Evolutionary conservation across 2,113 vertebrate species (phyloP).

Genomic region (Calyptommatus sinebrachiatus): DNA sequence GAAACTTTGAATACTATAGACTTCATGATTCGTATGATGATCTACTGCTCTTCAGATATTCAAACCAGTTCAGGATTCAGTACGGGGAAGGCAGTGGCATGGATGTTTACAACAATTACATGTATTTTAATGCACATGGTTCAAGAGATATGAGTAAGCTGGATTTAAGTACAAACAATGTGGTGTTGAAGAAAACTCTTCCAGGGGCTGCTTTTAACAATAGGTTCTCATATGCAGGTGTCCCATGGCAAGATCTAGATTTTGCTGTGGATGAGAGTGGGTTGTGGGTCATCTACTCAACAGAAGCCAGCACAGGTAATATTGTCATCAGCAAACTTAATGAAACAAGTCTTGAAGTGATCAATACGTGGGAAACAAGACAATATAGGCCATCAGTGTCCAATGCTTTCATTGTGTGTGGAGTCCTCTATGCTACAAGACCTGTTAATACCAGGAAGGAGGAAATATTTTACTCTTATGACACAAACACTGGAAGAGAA

Average conservation of each 20-base stretch:
- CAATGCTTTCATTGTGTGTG: constrained; percentile 91
- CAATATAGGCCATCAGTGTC: constrained; percentile 81
- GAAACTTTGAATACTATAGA: constrained; percentile 66
- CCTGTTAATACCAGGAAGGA: constrained; percentile 72
- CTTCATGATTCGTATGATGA: constrained; percentile 74
- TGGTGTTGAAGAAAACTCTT: constrained; percentile 60
- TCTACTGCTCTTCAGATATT: constrained; percentile 69
- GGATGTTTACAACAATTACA: constrained; percentile 72
- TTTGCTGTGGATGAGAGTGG: constrained; percentile 89
- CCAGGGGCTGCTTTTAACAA: constrained; percentile 77
- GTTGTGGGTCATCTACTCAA: constrained; percentile 95
- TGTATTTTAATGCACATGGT: constrained; percentile 76
- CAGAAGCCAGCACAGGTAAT: constrained; percentile 86
- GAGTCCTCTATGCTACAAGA: constrained; percentile 87
- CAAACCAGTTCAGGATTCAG: constrained; percentile 31
- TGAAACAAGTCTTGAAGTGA: constrained; percentile 85
- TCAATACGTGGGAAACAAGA: constrained; percentile 86
- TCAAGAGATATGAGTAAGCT: constrained; percentile 61
- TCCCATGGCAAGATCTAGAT: constrained; percentile 86
- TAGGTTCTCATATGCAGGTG: constrained; percentile 88
- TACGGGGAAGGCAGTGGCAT: constrained; percentile 78
- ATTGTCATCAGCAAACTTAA: constrained; percentile 93
- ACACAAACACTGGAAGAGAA: constrained; percentile 76
- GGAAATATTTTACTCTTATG: constrained; percentile 89
- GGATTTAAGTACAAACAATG: constrained; percentile 48